Percentiles rank a stretch among this genome's conserved stretches.
phyloP scores from a whole-genome alignment of 2,113 vertebrate genomes.

The Todiramphus chloris region DNA sequence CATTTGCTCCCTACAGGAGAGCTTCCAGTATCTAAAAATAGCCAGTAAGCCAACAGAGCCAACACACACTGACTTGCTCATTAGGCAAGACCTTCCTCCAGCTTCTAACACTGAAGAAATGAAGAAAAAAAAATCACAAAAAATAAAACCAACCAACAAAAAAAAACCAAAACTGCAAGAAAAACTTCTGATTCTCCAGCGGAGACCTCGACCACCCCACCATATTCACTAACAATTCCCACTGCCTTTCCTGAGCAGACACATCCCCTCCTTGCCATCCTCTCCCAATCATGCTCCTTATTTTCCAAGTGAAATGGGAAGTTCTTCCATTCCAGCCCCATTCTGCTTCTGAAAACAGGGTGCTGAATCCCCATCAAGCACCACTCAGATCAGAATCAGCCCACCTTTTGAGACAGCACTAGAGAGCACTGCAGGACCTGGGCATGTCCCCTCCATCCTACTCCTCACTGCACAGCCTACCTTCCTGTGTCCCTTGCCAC shows the following conservation, averaged over 20 bases:
- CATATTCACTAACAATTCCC: neutral
- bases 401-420: rapidly evolving
- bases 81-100: neutral
- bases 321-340: neutral
- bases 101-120: neutral
- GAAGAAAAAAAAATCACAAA: neutral
- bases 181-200: neutral
- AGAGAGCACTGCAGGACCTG: neutral
- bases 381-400: too few species aligned
- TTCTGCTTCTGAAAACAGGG: neutral
- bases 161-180: neutral
- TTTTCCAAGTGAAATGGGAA: neutral
- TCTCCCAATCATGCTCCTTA: neutral
- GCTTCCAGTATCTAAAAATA: constrained; percentile 23
- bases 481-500: neutral
- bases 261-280: neutral
- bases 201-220: neutral
- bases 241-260: neutral
- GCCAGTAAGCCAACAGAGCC: neutral
- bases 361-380: neutral
- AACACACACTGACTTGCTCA: neutral
- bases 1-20: neutral
- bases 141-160: too few species aligned
- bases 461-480: neutral
- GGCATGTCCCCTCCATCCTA: neutral